Conservation (phyloP, 2,113 vertebrate species). For the Tetrao urogallus region DNA sequence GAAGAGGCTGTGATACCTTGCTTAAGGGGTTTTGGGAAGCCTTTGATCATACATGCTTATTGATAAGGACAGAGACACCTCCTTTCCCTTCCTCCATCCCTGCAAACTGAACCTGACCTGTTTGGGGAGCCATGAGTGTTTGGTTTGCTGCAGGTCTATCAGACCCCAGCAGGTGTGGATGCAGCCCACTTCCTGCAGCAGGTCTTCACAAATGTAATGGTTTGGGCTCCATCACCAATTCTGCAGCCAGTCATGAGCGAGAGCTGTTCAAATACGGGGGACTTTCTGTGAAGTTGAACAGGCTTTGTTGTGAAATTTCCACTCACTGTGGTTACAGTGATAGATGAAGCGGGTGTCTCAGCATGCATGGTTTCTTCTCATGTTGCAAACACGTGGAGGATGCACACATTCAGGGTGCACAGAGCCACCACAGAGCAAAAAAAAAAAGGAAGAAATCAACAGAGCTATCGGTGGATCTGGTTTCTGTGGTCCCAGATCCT, state of each 20-base stretch:
- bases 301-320: not conserved
- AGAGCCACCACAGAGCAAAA: not conserved
- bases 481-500: not conserved
- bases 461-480: not conserved
- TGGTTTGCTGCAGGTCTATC: not conserved
- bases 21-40: not conserved
- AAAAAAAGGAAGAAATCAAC: not conserved
- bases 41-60: not conserved
- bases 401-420: not conserved
- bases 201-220: not conserved
- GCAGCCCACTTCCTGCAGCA: not conserved
- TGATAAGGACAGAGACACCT: not conserved
- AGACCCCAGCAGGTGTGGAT: not conserved
- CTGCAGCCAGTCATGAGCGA: not conserved
- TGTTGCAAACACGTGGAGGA: fast-evolving
- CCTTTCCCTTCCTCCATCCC: not conserved
- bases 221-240: not conserved
- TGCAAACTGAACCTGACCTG: not conserved
- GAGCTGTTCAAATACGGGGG: not conserved
- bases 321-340: not conserved
- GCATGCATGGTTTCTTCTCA: not conserved
- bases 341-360: not conserved
- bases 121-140: not conserved
- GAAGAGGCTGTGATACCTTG: not conserved
- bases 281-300: not conserved